Percentiles rank a stretch among this genome's conserved stretches.
Evolutionary conservation across 2,797 vertebrate genomes (phyloP).

Genomic region (Catharus ustulatus): DNA sequence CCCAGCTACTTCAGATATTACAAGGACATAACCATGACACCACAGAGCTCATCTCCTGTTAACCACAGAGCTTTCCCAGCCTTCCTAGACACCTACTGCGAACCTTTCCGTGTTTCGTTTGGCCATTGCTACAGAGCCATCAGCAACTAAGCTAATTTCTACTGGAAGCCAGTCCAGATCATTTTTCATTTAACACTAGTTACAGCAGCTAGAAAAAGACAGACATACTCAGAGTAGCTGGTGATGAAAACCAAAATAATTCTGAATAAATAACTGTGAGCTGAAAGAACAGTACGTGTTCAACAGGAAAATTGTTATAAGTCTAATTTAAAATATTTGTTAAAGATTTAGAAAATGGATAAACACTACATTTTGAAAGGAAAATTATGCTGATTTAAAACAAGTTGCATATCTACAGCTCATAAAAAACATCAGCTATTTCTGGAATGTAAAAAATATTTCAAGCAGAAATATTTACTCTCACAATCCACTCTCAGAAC

Average conservation of each 20-base stretch:
- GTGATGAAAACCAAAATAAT: not conserved
- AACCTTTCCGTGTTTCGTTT: not conserved
- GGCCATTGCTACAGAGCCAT: not conserved
- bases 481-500: not conserved
- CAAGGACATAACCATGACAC: slow-evolving; percentile 5
- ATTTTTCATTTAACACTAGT: not conserved
- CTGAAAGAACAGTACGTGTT: not conserved
- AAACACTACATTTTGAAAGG: not conserved
- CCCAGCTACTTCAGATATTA: slow-evolving; percentile 40
- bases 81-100: not conserved
- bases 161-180: not conserved
- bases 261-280: not conserved
- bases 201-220: not conserved
- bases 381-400: not conserved
- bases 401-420: not conserved
- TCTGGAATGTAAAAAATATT: slow-evolving; percentile 21
- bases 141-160: not conserved
- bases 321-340: not conserved
- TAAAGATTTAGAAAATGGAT: not conserved
- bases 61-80: slow-evolving; percentile 28
- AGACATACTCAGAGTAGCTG: not conserved
- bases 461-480: slow-evolving; percentile 27
- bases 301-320: not conserved
- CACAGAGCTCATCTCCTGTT: slow-evolving; percentile 2
- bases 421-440: slow-evolving; percentile 20